A percentile compares a stretch with the other conserved stretches of the same genome.
phyloP scores from a whole-genome alignment of 2,113 vertebrate genomes.

The Emydocephalus ijimae region DNA sequence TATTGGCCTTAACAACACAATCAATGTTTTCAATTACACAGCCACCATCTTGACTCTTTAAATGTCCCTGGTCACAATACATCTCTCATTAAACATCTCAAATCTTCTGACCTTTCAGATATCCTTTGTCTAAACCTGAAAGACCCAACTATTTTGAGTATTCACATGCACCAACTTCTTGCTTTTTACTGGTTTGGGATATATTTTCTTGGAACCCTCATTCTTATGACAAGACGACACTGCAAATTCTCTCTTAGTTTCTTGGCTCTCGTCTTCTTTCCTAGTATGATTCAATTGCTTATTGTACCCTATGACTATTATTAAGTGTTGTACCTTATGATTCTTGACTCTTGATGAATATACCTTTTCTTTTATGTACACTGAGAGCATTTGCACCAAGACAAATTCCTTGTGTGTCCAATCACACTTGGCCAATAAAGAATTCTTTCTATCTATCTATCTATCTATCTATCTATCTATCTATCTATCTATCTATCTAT shows the following conservation, averaged over 20 bases:
- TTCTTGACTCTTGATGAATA: too few relatives aligned
- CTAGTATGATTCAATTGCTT: too few relatives aligned
- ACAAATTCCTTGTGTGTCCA: too few relatives aligned
- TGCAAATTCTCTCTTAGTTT: neutral
- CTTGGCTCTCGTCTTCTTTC: neutral
- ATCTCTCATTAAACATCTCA: neutral
- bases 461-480: too few relatives aligned
- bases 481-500: too few relatives aligned
- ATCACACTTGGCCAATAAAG: too few relatives aligned
- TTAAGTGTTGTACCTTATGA: too few relatives aligned
- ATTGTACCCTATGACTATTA: too few relatives aligned
- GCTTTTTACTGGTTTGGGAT: neutral
- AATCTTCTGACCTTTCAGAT: neutral
- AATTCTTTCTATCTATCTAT: too few relatives aligned
- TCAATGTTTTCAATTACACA: neutral
- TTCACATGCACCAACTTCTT: neutral
- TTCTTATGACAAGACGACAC: neutral
- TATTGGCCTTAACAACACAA: neutral
- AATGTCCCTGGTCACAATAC: neutral
- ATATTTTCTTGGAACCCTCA: neutral
- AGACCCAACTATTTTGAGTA: neutral
- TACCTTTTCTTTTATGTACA: too few relatives aligned
- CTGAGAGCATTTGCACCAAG: too few relatives aligned
- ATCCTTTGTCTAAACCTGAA: neutral
- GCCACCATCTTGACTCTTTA: neutral